Conservation (phyloP, 1,140 invertebrate genomes). For the Brachionus rotundiformis region DNA sequence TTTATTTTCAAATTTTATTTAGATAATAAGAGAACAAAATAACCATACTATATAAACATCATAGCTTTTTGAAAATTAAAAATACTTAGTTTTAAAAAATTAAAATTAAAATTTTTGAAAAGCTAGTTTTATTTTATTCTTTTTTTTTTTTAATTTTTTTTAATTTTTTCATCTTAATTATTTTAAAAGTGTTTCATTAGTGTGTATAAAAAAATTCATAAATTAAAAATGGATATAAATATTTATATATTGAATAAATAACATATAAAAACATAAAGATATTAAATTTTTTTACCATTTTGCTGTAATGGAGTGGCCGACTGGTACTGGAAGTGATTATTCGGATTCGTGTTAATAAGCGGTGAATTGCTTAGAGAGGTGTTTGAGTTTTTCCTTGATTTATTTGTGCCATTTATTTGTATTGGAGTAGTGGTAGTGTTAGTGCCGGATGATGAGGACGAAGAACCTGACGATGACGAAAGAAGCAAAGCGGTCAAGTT, state of each 20-base stretch:
- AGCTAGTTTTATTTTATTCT: too few relatives aligned
- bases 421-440: constrained; percentile 39
- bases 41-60: too few relatives aligned
- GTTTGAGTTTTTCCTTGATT: constrained; percentile 36
- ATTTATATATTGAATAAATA: not conserved
- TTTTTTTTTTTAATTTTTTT: too few relatives aligned
- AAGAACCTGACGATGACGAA: constrained; percentile 16
- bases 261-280: not conserved
- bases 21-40: too few relatives aligned
- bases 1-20: too few relatives aligned
- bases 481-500: constrained; percentile 27
- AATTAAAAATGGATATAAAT: not conserved
- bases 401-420: constrained; percentile 26
- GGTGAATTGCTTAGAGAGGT: constrained; percentile 41
- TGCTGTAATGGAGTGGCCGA: not conserved
- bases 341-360: not conserved
- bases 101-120: too few relatives aligned
- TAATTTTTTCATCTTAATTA: too few relatives aligned
- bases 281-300: constrained; percentile 36
- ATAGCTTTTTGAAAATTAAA: too few relatives aligned
- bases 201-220: constrained; percentile 10
- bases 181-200: too few relatives aligned
- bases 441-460: not conserved
- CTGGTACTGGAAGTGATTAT: constrained; percentile 23
- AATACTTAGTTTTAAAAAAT: too few relatives aligned